Conservation (phyloP, 2,113 vertebrate species). For the Grantiella picta region DNA sequence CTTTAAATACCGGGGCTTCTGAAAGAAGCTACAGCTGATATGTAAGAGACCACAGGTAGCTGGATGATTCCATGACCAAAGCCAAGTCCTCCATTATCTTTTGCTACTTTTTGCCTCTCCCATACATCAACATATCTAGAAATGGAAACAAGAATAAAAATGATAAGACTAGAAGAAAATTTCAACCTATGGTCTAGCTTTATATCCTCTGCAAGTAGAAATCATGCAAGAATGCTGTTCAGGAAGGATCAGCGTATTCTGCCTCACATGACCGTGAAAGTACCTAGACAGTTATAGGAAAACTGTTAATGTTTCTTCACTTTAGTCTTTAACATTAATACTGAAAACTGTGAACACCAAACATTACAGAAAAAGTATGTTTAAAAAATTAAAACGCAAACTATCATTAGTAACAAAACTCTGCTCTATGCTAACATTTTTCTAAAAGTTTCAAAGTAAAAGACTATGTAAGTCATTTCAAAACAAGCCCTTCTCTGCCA, state of each 20-base stretch:
- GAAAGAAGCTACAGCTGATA: background rate
- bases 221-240: background rate
- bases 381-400: background rate
- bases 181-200: background rate
- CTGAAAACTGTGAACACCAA: background rate
- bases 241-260: background rate
- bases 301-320: background rate
- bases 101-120: background rate
- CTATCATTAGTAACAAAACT: background rate
- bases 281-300: background rate
- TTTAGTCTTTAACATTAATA: background rate
- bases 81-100: background rate
- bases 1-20: background rate
- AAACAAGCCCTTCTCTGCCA: background rate
- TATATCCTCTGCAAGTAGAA: background rate
- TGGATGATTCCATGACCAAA: background rate
- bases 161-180: background rate
- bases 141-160: background rate
- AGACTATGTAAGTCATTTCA: background rate
- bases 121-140: background rate
- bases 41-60: accelerated
- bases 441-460: background rate
- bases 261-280: background rate
- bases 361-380: background rate
- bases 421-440: background rate